Evolutionary conservation across 2,888 invertebrate species (phyloP), one percentile per base, ranked within the genome.

Genomic region (Sinohyriopsis cumingii): DNA sequence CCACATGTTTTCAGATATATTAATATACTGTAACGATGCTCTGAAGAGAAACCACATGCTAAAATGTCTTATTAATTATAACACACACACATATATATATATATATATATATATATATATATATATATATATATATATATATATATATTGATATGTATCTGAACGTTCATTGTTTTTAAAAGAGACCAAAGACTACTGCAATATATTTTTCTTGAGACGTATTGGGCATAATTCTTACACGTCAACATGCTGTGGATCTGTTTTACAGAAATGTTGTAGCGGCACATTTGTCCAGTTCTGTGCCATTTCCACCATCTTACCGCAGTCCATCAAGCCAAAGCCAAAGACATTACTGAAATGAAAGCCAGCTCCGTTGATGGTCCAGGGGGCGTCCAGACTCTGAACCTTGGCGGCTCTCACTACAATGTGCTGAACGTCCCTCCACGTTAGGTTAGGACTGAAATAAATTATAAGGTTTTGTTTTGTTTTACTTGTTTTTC

Each of bases 351-450:
- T 81, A 75, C 85, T 88, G 55, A 88, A 82, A 74, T 90, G 89
- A 72, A 81, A 82, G n/a, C 87, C 86, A 6, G 83, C 89, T 1
- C 89, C 89, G 67, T 89, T 89, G 7, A 85, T 73, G n/a, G 76
- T 76, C 89, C 88, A 67, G 94, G 94, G 33, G 89, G 90, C 54
- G 95, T 85, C 81, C 1, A 75, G 73, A 24, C 79, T 81, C 1
- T 89, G 85, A 20, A 89, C 81, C 7, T 85, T 79, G 0, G 88
- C 80, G 19, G 86, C 86, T 59, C 77, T 73, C 12, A 86, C 88
- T 6, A 89, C 84, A 3, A 90, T 76, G 74, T 90, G 88, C 76
- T 90, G 90, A 9, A 89, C 81, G 79, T 90, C 90, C 64, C 90
- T 79, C 89, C 89, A 90, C 2, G 87, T 87, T 60, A 90, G 75